A percentile compares a stretch with the other conserved stretches of the same genome.
phyloP scores from a whole-genome alignment of 1,140 invertebrate species.

The Frieseomelitta varia region DNA sequence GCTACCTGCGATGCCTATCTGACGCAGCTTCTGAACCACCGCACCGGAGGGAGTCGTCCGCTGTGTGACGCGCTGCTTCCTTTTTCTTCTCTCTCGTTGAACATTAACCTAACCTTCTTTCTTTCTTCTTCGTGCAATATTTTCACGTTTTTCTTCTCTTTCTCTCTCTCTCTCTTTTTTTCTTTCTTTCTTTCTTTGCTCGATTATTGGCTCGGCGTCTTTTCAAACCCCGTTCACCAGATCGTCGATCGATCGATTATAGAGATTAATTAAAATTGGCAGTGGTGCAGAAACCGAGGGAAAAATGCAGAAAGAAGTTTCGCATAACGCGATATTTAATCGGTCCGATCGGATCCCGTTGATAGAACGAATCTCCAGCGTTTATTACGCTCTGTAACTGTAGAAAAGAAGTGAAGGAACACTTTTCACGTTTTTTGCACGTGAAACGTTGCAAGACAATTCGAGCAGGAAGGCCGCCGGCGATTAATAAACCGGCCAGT shows the following conservation, averaged over 20 bases:
- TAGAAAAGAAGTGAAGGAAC: not conserved
- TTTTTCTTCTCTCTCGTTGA: not conserved
- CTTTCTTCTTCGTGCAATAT: not conserved
- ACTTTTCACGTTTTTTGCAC: constrained; percentile 18
- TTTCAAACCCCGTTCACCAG: not conserved
- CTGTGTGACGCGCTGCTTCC: not conserved
- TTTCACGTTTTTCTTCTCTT: not conserved
- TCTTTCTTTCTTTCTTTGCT: no score
- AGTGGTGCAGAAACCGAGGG: no score
- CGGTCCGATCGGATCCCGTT: not conserved
- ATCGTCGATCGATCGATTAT: not conserved
- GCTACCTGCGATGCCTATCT: constrained; percentile 8
- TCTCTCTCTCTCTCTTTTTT: no score
- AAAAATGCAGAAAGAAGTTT: not conserved
- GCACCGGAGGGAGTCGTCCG: not conserved
- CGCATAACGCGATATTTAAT: not conserved
- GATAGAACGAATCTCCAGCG: constrained; percentile 1
- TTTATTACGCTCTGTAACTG: constrained; percentile 10
- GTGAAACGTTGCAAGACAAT: not conserved
- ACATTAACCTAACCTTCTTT: no score
- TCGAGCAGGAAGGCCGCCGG: constrained; percentile 22
- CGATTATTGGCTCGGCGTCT: not conserved
- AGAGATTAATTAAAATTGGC: not conserved
- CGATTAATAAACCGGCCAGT: constrained; percentile 61
- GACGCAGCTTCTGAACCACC: not conserved